Conservation (phyloP, 2,113 vertebrate species). For the Hemibagrus wyckioides region DNA sequence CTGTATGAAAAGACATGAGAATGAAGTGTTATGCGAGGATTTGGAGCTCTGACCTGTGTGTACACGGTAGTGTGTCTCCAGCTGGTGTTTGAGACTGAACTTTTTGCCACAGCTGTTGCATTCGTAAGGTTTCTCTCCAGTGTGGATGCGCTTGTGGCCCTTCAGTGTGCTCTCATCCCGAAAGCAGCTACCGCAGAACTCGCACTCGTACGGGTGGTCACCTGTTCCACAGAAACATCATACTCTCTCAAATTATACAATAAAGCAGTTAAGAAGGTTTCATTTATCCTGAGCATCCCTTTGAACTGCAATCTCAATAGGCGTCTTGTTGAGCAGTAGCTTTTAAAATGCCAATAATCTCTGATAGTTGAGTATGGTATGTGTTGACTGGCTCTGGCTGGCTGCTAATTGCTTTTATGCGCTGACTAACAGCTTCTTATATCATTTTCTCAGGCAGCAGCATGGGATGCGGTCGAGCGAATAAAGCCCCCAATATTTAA, state of each 20-base stretch:
- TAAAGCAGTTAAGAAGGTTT: background rate
- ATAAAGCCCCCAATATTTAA: constrained; percentile 93
- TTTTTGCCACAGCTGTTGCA: constrained; percentile 97
- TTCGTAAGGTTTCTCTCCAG: constrained; percentile 91
- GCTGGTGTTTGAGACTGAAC: constrained; percentile 98
- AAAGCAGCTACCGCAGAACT: constrained; percentile 99
- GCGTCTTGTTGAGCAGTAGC: constrained; percentile 49
- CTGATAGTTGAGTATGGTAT: constrained; percentile 55
- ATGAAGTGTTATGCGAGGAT: background rate
- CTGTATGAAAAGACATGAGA: no score
- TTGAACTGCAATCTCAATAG: constrained; percentile 32
- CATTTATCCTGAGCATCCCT: background rate
- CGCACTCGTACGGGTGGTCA: constrained; percentile 95
- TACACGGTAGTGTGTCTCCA: constrained; percentile 97
- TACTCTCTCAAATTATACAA: background rate
- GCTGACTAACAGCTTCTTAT: constrained; percentile 51
- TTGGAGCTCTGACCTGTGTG: constrained; percentile 85
- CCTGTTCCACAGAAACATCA: constrained; percentile 70
- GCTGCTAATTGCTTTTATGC: constrained; percentile 68
- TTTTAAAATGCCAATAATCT: constrained; percentile 66
- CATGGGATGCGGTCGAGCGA: constrained; percentile 78
- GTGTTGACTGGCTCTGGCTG: constrained; percentile 62
- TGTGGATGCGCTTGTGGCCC: constrained; percentile 96
- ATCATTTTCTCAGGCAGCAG: constrained; percentile 76
- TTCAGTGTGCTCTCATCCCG: constrained; percentile 95